Evolutionary conservation across 2,888 invertebrate genomes (phyloP).

Genomic region (Plusia festucae): DNA sequence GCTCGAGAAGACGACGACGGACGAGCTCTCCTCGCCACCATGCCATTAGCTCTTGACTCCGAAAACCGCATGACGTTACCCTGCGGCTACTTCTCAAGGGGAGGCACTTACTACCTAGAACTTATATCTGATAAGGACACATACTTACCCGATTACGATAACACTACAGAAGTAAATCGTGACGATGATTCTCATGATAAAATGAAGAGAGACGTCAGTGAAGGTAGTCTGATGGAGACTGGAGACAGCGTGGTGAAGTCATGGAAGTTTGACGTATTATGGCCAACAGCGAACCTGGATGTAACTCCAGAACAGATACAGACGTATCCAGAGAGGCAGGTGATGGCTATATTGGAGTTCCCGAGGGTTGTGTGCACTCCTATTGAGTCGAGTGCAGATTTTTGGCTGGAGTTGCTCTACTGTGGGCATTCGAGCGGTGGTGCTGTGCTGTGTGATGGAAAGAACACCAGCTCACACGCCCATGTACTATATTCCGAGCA

Average conservation of each 20-base stretch:
- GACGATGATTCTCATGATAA: constrained; percentile 50
- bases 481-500: constrained; percentile 93
- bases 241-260: constrained; percentile 83
- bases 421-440: constrained; percentile 92
- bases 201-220: constrained; percentile 73
- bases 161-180: constrained; percentile 60
- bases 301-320: constrained; percentile 93
- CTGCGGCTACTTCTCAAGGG: constrained; percentile 93
- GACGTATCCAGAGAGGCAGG: constrained; percentile 94
- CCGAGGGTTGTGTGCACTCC: constrained; percentile 92
- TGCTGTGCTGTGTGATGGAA: constrained; percentile 92
- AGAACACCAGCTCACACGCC: constrained; percentile 87
- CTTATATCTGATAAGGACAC: constrained; percentile 78
- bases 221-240: constrained; percentile 80
- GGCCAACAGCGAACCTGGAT: constrained; percentile 93
- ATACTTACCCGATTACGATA: constrained; percentile 73
- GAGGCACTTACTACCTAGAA: constrained; percentile 90
- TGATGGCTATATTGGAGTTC: constrained; percentile 93
- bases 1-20: constrained; percentile 86
- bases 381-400: constrained; percentile 91
- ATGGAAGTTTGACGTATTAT: constrained; percentile 93
- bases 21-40: constrained; percentile 76
- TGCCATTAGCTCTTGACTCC: constrained; percentile 87
- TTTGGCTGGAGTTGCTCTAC: constrained; percentile 94
- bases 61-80: constrained; percentile 89